Evolutionary conservation across 2,888 invertebrate species (phyloP).

Genomic region (Orchestes rusci): DNA sequence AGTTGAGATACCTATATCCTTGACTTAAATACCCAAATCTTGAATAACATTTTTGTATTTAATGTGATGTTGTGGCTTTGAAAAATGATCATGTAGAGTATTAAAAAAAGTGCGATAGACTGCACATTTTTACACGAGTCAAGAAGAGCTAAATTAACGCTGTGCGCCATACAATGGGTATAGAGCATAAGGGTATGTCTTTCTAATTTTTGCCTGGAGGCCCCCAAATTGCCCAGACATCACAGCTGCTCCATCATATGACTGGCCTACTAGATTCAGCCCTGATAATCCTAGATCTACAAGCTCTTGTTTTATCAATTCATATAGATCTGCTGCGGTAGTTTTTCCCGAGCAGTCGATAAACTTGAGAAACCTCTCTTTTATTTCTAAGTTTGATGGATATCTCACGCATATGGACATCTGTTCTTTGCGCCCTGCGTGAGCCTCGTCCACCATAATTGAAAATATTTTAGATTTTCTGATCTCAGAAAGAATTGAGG

Average conservation of each 20-base stretch:
- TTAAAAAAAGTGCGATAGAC: conserved; percentile 3
- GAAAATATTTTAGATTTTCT: too few relatives aligned
- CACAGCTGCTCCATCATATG: conserved; percentile 7
- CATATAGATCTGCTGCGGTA: conserved; percentile 13
- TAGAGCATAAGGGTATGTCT: neutral
- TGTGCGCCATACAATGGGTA: conserved; percentile 2
- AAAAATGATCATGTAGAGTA: conserved; percentile 7
- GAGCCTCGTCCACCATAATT: too few relatives aligned
- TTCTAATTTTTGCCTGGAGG: neutral
- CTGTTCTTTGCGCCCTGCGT: too few relatives aligned
- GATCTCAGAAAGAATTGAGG: too few relatives aligned
- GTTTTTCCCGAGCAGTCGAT: conserved; percentile 7
- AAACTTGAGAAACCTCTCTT: too few relatives aligned
- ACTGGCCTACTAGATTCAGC: conserved; percentile 6
- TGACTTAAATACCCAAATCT: conserved; percentile 3
- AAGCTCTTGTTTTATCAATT: conserved; percentile 6
- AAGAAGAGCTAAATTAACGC: conserved; percentile 1
- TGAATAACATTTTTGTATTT: conserved; percentile 7
- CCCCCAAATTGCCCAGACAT: conserved; percentile 5
- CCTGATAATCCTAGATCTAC: conserved; percentile 5
- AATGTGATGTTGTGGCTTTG: conserved; percentile 7
- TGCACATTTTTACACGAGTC: conserved; percentile 2
- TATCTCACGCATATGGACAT: too few relatives aligned
- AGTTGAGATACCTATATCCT: too few relatives aligned
- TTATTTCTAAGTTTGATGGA: too few relatives aligned